These are phyloP conservation scores for Loripinus fragilis DNA, from an alignment of 2,888 invertebrate genomes.

Conservation along the genomic window DNA sequence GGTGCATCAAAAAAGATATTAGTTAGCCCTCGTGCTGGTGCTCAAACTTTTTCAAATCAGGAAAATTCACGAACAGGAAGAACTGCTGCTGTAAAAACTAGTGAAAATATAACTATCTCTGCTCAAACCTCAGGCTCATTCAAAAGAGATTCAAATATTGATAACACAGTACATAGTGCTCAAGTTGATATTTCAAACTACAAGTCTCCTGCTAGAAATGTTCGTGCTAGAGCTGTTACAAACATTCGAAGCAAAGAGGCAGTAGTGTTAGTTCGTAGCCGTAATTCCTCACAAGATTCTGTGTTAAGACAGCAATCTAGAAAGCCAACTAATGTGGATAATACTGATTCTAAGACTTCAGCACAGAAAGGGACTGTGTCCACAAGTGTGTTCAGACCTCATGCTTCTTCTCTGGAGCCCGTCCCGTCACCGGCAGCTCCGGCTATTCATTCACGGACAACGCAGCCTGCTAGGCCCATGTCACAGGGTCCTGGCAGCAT, in stretches of 20 bases:
- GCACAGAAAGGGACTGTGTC: not conserved
- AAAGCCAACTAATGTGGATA: not conserved
- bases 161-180: slow-evolving; percentile 47
- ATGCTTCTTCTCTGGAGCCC: slow-evolving; percentile 53
- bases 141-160: slow-evolving; percentile 11
- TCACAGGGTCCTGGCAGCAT: slow-evolving; percentile 47
- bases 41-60: not conserved
- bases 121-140: not conserved
- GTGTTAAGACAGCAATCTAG: not conserved
- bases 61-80: not conserved
- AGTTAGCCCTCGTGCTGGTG: not conserved
- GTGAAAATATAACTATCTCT: not conserved
- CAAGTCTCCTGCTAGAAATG: slow-evolving; percentile 19
- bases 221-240: slow-evolving; percentile 13
- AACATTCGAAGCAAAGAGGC: not conserved
- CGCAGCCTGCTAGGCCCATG: slow-evolving; percentile 25
- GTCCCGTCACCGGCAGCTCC: slow-evolving; percentile 20
- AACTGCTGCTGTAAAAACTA: not conserved
- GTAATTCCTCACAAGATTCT: slow-evolving; percentile 31
- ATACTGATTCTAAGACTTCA: not conserved
- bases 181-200: slow-evolving; percentile 36
- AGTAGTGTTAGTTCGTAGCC: slow-evolving; percentile 14
- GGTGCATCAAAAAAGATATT: not conserved
- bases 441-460: slow-evolving; percentile 25
- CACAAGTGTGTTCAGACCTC: slow-evolving; percentile 47